Evolutionary conservation across 2,113 vertebrate species (phyloP).

Genomic region (Nanorana parkeri): DNA sequence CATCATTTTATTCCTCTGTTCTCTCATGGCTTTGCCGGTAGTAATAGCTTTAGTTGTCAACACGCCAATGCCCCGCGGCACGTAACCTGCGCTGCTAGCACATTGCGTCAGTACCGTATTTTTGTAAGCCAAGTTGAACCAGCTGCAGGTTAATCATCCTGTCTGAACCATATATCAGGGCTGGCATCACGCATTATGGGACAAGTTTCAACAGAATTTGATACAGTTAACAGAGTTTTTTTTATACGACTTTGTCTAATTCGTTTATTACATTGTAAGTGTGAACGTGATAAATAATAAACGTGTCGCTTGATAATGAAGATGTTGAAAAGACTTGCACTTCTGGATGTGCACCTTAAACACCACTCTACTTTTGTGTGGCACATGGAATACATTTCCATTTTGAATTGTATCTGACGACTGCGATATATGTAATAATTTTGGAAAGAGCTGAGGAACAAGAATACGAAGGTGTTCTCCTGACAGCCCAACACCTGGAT

Average conservation of each 20-base stretch:
- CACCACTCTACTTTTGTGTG: too few relatives aligned
- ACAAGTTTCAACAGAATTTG: conserved; percentile 11
- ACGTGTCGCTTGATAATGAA: neutral
- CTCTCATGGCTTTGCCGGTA: too few relatives aligned
- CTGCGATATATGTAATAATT: too few relatives aligned
- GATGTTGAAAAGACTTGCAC: too few relatives aligned
- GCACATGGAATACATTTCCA: too few relatives aligned
- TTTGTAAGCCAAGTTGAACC: neutral
- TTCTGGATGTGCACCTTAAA: too few relatives aligned
- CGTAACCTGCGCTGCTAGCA: neutral
- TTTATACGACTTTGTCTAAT: neutral
- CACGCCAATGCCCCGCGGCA: conserved; percentile 9
- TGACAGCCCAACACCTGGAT: too few relatives aligned
- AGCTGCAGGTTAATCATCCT: conserved; percentile 6
- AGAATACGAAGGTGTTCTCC: too few relatives aligned
- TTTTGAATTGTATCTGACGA: too few relatives aligned
- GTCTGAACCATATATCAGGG: neutral
- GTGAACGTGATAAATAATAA: neutral
- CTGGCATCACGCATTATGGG: neutral
- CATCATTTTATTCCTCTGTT: too few relatives aligned
- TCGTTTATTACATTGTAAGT: conserved; percentile 6
- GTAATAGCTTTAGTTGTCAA: neutral
- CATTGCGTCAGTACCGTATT: neutral
- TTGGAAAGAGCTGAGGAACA: too few relatives aligned
- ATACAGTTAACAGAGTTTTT: neutral